A percentile compares a stretch with the other conserved stretches of the same genome.
These are phyloP conservation scores for Pyrrhia umbra DNA, from an alignment of 2,888 invertebrate genomes.

Conservation along the genomic window DNA sequence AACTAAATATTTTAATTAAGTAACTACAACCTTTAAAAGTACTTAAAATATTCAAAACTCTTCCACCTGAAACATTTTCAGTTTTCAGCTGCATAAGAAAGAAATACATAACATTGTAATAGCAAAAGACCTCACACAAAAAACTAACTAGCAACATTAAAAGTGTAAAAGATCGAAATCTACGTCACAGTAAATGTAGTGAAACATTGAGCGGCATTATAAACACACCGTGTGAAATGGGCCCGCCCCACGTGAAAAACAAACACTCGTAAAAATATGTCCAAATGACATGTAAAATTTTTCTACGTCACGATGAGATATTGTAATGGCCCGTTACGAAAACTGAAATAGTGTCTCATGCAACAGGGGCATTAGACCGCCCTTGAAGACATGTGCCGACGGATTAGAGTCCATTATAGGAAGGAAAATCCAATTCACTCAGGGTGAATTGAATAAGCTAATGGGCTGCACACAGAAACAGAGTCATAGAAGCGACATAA, in stretches of 20 bases:
- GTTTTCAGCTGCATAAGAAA: constrained; percentile 8
- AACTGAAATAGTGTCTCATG: constrained; percentile 86
- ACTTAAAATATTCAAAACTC: background rate
- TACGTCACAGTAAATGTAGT: constrained; percentile 74
- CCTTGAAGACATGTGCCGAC: constrained; percentile 82
- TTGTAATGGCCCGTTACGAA: constrained; percentile 89
- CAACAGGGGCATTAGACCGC: constrained; percentile 83
- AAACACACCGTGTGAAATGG: constrained; percentile 80
- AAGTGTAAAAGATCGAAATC: constrained; percentile 72
- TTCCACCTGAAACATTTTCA: background rate
- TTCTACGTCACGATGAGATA: constrained; percentile 89
- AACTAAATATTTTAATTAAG: background rate
- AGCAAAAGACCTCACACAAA: constrained; percentile 15
- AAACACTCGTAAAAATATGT: constrained; percentile 86
- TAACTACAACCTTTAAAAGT: background rate
- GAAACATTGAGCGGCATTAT: constrained; percentile 74
- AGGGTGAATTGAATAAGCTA: constrained; percentile 87
- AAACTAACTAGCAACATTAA: constrained; percentile 58
- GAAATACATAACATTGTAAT: constrained; percentile 9
- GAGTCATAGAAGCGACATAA: constrained; percentile 68
- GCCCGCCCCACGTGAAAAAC: constrained; percentile 87
- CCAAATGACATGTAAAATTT: constrained; percentile 89
- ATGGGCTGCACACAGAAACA: constrained; percentile 77
- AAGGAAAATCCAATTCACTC: constrained; percentile 84
- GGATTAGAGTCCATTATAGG: constrained; percentile 83